Conservation (phyloP, 2,113 vertebrate species). For the Leptocoma aspasia region DNA sequence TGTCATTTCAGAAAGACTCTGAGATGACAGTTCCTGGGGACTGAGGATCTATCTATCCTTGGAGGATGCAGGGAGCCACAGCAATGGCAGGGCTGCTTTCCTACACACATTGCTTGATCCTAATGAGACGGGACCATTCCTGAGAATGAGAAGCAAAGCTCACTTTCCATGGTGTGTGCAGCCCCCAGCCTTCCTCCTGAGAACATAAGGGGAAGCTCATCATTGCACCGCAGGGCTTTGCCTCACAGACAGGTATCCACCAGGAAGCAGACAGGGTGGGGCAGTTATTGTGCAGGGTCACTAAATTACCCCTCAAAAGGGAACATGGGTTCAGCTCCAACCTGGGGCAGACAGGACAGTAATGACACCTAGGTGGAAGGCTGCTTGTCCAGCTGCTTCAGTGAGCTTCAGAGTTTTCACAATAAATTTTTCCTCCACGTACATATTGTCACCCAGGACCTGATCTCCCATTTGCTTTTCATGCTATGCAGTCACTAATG, state of each 20-base stretch:
- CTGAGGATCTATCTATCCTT: background rate
- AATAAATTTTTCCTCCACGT: background rate
- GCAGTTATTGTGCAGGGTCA: background rate
- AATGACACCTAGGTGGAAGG: background rate
- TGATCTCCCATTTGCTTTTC: background rate
- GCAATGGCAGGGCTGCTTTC: background rate
- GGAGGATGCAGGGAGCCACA: background rate
- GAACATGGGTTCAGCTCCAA: background rate
- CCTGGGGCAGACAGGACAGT: background rate
- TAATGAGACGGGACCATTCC: background rate
- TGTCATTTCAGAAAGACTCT: conserved; percentile 15
- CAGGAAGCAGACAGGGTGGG: background rate
- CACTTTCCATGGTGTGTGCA: background rate
- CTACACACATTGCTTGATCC: background rate
- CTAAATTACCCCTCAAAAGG: background rate
- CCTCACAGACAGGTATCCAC: background rate
- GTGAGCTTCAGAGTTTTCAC: background rate
- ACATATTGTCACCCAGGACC: background rate
- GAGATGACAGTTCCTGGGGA: conserved; percentile 2
- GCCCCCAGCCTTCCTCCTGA: background rate
- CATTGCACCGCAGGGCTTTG: background rate
- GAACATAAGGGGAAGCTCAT: background rate
- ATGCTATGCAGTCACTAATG: background rate
- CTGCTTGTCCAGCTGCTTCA: background rate
- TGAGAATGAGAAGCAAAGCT: background rate